These are phyloP conservation scores for Pseudococcus viburni DNA, from an alignment of 2,888 invertebrate genomes.

Conservation along the genomic window DNA sequence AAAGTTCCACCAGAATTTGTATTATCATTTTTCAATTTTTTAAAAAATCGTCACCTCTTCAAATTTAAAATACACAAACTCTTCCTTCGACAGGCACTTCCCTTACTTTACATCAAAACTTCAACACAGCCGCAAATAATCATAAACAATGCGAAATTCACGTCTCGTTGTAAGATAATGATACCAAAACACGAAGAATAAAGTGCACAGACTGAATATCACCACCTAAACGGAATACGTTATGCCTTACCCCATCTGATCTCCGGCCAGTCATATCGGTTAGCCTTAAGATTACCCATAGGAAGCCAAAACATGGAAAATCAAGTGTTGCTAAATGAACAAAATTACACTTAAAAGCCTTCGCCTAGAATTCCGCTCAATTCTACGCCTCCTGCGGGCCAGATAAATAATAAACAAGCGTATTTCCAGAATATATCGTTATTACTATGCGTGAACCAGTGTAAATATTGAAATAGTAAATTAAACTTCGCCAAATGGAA, in stretches of 20 bases:
- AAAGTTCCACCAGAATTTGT: no score
- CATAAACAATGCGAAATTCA: no score
- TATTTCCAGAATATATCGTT: neutral
- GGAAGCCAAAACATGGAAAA: neutral
- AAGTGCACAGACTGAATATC: neutral
- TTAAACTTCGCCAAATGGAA: conserved; percentile 31
- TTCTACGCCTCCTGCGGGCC: neutral
- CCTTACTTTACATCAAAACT: no score
- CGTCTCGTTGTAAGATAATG: neutral
- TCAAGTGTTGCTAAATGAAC: neutral
- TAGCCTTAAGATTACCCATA: conserved; percentile 20
- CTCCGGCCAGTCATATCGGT: neutral
- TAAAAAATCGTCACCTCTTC: no score
- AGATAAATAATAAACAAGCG: conserved; percentile 17
- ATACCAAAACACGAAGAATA: conserved; percentile 5
- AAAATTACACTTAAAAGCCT: neutral
- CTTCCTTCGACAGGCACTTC: no score
- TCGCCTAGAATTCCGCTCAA: neutral
- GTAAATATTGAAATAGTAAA: conserved; percentile 44
- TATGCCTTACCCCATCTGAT: neutral
- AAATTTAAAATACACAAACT: no score
- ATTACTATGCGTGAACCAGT: neutral
- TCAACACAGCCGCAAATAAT: no score
- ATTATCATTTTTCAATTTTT: no score
- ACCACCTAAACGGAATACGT: neutral